Evolutionary conservation across 2,888 invertebrate species (phyloP).

Genomic region (Iphiclides podalirius): DNA sequence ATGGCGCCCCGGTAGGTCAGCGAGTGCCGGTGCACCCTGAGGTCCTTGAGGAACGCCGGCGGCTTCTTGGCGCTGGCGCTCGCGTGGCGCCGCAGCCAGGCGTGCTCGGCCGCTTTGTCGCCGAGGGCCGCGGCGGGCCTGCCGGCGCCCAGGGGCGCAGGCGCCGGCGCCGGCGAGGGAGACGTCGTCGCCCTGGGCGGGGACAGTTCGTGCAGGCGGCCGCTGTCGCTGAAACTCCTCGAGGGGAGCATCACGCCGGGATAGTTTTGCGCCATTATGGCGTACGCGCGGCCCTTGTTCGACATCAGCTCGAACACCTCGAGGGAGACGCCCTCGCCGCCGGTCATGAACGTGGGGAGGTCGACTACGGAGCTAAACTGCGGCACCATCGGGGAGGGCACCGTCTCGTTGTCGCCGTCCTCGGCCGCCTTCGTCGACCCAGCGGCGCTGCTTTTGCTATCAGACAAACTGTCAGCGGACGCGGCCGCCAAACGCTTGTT

Average conservation of each 20-base stretch:
- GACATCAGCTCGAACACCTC: conserved; percentile 88
- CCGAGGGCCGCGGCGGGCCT: conserved; percentile 43
- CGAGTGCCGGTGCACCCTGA: conserved; percentile 87
- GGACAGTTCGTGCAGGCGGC: conserved; percentile 63
- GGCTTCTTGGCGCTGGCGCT: conserved; percentile 70
- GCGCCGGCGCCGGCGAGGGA: conserved; percentile 49
- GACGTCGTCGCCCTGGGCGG: conserved; percentile 57
- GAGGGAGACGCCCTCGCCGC: conserved; percentile 87
- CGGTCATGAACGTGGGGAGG: conserved; percentile 90
- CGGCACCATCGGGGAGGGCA: conserved; percentile 63
- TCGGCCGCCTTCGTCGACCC: conserved; percentile 73
- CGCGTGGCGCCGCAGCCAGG: conserved; percentile 79
- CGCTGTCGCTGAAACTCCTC: conserved; percentile 85
- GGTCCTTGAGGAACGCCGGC: conserved; percentile 86
- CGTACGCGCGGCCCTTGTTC: conserved; percentile 84
- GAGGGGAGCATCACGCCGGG: conserved; percentile 86
- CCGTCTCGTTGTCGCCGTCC: conserved; percentile 55
- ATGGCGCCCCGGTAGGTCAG: conserved; percentile 92
- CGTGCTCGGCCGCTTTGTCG: conserved; percentile 74
- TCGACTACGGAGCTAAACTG: conserved; percentile 90
- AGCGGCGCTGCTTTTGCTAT: conserved; percentile 83
- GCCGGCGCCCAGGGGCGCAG: conserved; percentile 35
- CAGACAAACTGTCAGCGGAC: conserved; percentile 85
- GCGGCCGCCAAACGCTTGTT: conserved; percentile 81
- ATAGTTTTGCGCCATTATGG: conserved; percentile 86